Evolutionary conservation across 2,113 vertebrate genomes (phyloP), one percentile per base, ranked within the genome.

Genomic region (Neoarius graeffei): DNA sequence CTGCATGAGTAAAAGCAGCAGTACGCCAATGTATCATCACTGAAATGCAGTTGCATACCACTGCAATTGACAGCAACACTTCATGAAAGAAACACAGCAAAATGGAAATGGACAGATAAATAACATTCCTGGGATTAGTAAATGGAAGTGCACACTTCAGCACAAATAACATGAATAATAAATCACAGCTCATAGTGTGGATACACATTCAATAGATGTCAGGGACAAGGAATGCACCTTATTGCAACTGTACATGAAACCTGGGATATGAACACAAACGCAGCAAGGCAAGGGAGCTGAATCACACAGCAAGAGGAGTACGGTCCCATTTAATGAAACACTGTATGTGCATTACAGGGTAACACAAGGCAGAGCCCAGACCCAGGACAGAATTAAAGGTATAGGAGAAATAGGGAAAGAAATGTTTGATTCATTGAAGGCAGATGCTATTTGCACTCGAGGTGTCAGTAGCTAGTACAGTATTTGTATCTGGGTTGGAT

Each of bases 241-340:
- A 82, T 88, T 85, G 52, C 25, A 76, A 81, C 86, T 67, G 84
- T 83, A 81, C 71, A 50, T 81, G 50, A 89, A 57, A 50, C 42
- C 64, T 81, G 42, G 59, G 57, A 81, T 80, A 77, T 66, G 5
- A 85, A 90, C 73, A 90, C 67, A 88, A 48, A 82, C 30, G 35
- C 30, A 82, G 48, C n/a, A 19, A 85, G 27, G 57, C 80, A 27
- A 85, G 48, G 23, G 67, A 73, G 35, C 67, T 73, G 59, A 74
- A 86, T 76, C 66, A 77, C 67, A 86, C 79, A 76, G 57, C 62
- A 52, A 59, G 81, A 85, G 25, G 35, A 54, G 27, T 74, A 74
- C 56, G 77, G 59, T 86, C 62, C 60, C 86, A 88, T 67, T 84
- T 82, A 76, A 83, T 85, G 42, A 81, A 79, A 85, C 14, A 84